Base-by-base conservation (phyloP, 2,888 invertebrate genomes). In the Nyleta sp. region DNA sequence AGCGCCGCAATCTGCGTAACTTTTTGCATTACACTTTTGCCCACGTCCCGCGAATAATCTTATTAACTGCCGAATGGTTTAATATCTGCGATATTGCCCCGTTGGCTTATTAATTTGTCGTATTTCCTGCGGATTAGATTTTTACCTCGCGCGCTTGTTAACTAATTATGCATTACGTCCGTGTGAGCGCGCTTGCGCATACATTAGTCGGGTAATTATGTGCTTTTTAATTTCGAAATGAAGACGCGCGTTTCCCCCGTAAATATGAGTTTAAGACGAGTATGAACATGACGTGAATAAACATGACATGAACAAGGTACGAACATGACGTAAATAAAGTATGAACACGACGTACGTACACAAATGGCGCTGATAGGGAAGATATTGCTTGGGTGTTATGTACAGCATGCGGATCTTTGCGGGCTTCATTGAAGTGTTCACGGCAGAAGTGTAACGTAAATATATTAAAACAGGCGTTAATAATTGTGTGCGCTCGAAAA, bases 281-380 rank as follows among this genome's bases (percentile, higher is more conserved):
- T 55, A 57, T 53, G 53, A 59, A 18, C 64, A 50, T 70, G 75
- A 75, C 70, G 57, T 62, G 75, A 75, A 75, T 75, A 70, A 75
- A 70, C 76, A 76, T 59, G 76, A 76, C 76, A 40, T 17, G 57
- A 57, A 75, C 75, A 75, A 48, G 68, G 40, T 28, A 50, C 18
- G 42, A 64, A 70, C 75, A 64, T 55, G 70, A 70, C 50, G 33
- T 68, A 75, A 75, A 75, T 75, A 68, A 75, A 68, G 65, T 75
- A 68, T 75, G 67, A 68, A 68, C 68, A 68, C 55, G 68, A 68
- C 55, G 40, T 62, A 55, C 53, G 18, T 74, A 60, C 67, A 59
- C 65, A 73, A 73, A 59, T 65, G 38, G 44, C 18, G 40, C 42
- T 73, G 73, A 73, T 73, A 59, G 64, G 11, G 38, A 65, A 65